Conservation (phyloP, 2,113 vertebrate genomes). For the Cryptoleucopteryx plumbea region DNA sequence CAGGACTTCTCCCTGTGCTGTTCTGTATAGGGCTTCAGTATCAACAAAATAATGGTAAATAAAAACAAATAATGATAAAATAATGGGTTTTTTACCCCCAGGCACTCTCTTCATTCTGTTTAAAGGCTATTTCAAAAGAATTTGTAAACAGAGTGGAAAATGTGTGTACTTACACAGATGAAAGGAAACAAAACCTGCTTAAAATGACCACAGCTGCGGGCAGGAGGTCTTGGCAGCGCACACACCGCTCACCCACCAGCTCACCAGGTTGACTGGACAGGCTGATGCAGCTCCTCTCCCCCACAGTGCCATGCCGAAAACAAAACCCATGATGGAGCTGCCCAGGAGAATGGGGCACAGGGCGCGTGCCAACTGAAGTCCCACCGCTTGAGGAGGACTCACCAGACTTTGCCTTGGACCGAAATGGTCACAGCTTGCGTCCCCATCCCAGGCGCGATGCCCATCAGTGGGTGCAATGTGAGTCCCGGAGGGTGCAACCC, state of each 20-base stretch:
- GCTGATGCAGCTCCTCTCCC: background rate
- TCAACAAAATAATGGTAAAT: background rate
- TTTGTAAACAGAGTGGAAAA: background rate
- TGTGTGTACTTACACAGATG: background rate
- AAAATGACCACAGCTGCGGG: background rate
- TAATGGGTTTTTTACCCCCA: background rate
- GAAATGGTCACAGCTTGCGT: background rate
- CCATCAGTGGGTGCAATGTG: background rate
- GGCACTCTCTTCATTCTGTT: background rate
- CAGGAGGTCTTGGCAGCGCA: background rate
- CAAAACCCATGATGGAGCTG: background rate
- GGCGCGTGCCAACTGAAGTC: background rate
- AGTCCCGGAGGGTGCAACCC: background rate
- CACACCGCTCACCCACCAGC: accelerated
- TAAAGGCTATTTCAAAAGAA: background rate
- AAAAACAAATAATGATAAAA: background rate
- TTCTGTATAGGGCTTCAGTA: background rate
- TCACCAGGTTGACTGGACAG: background rate
- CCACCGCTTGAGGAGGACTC: background rate
- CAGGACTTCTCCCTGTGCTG: background rate
- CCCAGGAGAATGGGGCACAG: accelerated
- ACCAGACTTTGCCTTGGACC: background rate
- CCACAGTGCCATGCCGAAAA: background rate
- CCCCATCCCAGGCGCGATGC: background rate
- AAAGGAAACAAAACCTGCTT: background rate